Evolutionary conservation across 2,888 invertebrate species (phyloP).

Genomic region (Aleiodes testaceus): DNA sequence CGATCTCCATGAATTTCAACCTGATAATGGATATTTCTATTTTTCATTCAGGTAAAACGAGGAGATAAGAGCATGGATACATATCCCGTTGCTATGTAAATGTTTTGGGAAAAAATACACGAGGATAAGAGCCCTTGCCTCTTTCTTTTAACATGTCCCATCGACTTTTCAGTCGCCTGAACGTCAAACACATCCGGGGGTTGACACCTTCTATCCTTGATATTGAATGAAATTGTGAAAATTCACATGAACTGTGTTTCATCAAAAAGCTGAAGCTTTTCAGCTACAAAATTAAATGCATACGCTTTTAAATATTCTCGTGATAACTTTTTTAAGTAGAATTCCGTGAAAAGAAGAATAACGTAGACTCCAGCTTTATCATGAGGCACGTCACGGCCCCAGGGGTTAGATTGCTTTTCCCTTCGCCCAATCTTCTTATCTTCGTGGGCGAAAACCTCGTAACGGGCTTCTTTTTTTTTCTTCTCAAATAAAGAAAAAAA

Average conservation of each 20-base stretch:
- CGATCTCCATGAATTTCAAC: too few relatives aligned
- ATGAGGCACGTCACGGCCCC: constrained; percentile 1
- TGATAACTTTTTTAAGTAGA: neutral
- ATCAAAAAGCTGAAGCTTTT: too few relatives aligned
- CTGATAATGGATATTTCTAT: neutral
- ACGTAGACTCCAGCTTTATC: constrained; percentile 3
- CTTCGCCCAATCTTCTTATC: constrained; percentile 24
- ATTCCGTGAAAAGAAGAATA: neutral
- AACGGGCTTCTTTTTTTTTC: neutral
- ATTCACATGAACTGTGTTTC: too few relatives aligned
- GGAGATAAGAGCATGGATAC: neutral
- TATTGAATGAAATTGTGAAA: constrained; percentile 28
- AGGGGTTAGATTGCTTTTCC: constrained; percentile 7
- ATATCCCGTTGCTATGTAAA: constrained; percentile 3
- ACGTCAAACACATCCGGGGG: too few relatives aligned
- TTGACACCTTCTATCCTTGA: constrained; percentile 37
- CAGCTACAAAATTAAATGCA: too few relatives aligned
- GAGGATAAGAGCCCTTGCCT: neutral
- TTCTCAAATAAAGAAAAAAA: neutral
- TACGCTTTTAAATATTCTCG: neutral
- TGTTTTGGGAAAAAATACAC: neutral
- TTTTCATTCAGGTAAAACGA: neutral
- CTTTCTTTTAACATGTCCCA: too few relatives aligned
- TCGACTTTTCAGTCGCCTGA: too few relatives aligned
- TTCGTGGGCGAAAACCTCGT: neutral